A percentile compares a stretch with the other conserved stretches of the same genome.
These are phyloP conservation scores for Tokudaia muenninki DNA, from an alignment of 2,797 vertebrate species.

Conservation along the genomic window DNA sequence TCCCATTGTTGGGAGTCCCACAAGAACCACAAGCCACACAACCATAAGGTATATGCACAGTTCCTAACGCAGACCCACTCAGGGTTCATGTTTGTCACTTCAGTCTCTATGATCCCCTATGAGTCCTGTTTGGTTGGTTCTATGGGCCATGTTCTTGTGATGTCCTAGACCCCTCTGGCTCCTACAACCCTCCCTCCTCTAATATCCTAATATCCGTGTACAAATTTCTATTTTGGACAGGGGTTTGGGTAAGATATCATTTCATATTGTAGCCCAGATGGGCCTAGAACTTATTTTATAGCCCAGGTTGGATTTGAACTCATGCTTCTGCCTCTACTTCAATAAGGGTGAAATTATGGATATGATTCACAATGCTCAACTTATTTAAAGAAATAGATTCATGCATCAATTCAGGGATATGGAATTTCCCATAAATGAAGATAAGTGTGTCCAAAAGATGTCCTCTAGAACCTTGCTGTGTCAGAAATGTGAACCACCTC, in stretches of 20 bases:
- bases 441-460: constrained; percentile 16
- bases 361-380: background rate
- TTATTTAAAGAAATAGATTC: constrained; percentile 18
- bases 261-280: background rate
- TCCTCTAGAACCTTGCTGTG: background rate
- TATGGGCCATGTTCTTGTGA: background rate
- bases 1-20: background rate
- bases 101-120: background rate
- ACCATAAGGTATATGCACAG: background rate
- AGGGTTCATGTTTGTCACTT: background rate
- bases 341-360: background rate
- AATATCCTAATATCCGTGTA: background rate
- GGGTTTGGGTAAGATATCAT: background rate
- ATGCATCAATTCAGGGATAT: background rate
- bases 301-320: no score
- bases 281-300: background rate
- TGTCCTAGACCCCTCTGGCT: background rate
- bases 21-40: background rate
- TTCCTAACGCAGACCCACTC: background rate
- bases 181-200: background rate
- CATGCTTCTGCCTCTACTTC: background rate
- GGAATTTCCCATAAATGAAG: constrained; percentile 39
- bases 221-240: background rate
- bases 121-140: background rate
- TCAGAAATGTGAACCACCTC: background rate